A percentile compares a stretch with the other conserved stretches of the same genome.
These are phyloP conservation scores for Centropristis striata DNA, from an alignment of 2,113 vertebrate species.

Conservation along the genomic window DNA sequence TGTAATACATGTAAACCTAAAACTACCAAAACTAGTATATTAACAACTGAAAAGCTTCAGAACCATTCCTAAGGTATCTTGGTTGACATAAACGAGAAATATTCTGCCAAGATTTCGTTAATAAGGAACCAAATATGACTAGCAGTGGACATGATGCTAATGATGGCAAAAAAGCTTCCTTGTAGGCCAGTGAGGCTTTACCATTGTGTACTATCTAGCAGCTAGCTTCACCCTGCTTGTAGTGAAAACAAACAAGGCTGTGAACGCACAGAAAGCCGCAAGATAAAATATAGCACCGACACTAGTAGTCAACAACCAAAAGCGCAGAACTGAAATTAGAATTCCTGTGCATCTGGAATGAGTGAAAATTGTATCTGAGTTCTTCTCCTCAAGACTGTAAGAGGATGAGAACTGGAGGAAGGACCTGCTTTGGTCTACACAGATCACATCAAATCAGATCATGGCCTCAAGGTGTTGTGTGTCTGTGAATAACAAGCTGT, in stretches of 20 bases:
- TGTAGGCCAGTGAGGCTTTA: neutral
- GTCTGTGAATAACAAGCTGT: neutral
- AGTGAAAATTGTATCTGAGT: neutral
- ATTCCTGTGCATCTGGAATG: neutral
- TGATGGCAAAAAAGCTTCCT: neutral
- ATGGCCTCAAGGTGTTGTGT: neutral
- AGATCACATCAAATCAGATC: slow-evolving; percentile 12
- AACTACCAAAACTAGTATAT: neutral
- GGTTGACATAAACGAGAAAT: neutral
- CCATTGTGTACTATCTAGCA: neutral
- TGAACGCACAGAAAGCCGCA: neutral
- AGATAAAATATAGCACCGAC: neutral
- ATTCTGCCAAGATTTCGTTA: neutral
- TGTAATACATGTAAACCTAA: neutral
- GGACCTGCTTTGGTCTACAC: neutral
- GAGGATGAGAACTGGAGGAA: neutral
- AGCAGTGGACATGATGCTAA: neutral
- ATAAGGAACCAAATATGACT: neutral
- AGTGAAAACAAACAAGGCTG: neutral
- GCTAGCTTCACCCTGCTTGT: neutral
- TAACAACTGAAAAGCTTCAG: neutral
- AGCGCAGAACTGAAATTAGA: neutral
- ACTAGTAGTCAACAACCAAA: neutral
- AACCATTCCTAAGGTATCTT: neutral
- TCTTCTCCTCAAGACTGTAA: neutral